Conservation (phyloP, 2,888 invertebrate species). For the Conus canariensis region DNA sequence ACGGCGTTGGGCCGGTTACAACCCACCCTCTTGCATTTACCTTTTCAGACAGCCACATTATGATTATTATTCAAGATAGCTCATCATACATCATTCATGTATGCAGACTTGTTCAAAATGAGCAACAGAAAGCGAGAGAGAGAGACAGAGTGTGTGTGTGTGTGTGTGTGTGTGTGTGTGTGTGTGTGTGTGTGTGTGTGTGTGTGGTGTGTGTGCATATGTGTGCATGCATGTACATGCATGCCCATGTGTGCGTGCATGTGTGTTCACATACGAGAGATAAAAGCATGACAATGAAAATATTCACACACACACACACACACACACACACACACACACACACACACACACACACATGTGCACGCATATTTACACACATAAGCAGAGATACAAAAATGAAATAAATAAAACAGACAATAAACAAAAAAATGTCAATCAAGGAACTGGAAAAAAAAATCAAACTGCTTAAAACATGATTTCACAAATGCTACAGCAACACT, state of each 20-base stretch:
- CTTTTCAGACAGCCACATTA: slow-evolving; percentile 41
- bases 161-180: background rate
- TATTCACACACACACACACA: too few relatives aligned
- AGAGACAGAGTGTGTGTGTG: too few relatives aligned
- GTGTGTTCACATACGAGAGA: background rate
- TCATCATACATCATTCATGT: background rate
- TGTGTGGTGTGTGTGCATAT: background rate
- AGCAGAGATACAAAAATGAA: background rate
- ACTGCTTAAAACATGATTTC: too few relatives aligned
- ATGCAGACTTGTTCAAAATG: too few relatives aligned
- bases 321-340: too few relatives aligned
- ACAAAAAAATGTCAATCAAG: too few relatives aligned
- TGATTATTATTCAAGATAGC: background rate
- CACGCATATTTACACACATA: background rate
- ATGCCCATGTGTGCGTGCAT: background rate
- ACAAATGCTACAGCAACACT: too few relatives aligned
- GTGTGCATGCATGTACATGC: background rate
- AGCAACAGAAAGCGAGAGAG: too few relatives aligned
- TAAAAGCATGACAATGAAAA: background rate
- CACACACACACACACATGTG: too few relatives aligned
- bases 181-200: slow-evolving; percentile 4
- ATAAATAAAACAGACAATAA: background rate
- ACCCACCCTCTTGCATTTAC: slow-evolving; percentile 78
- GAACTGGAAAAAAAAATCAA: too few relatives aligned
- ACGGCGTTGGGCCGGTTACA: slow-evolving; percentile 79